Evolutionary conservation across 2,113 vertebrate genomes (phyloP).

Genomic region (Bujurquina vittata): DNA sequence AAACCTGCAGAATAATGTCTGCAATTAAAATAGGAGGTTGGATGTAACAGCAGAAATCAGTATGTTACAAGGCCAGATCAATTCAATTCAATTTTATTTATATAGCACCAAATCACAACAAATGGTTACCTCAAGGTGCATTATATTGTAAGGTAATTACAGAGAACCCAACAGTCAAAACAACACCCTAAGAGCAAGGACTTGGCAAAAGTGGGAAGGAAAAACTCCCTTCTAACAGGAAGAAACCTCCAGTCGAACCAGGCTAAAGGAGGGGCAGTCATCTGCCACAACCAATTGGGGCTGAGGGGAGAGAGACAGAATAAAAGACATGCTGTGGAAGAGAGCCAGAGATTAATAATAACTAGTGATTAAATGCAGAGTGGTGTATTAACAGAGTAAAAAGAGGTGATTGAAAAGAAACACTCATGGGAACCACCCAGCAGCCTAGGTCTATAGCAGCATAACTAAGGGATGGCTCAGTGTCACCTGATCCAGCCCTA

Average conservation of each 20-base stretch:
- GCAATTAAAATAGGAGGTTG: constrained; percentile 20
- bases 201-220: background rate
- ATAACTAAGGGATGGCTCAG: too few relatives aligned
- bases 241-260: background rate
- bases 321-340: background rate
- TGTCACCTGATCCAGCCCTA: too few relatives aligned
- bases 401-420: too few relatives aligned
- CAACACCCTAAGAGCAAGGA: background rate
- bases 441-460: too few relatives aligned
- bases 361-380: too few relatives aligned
- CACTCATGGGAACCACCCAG: too few relatives aligned
- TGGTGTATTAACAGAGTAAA: too few relatives aligned
- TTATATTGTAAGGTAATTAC: background rate
- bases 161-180: background rate
- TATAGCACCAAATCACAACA: background rate
- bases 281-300: background rate
- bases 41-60: constrained; percentile 1
- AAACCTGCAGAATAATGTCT: background rate
- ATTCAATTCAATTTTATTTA: too few relatives aligned
- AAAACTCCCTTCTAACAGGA: background rate
- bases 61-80: background rate
- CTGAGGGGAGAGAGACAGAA: background rate
- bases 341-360: too few relatives aligned
- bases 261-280: background rate
- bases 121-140: background rate